Evolutionary conservation across 2,113 vertebrate species (phyloP).

Genomic region (Lasiurus borealis): DNA sequence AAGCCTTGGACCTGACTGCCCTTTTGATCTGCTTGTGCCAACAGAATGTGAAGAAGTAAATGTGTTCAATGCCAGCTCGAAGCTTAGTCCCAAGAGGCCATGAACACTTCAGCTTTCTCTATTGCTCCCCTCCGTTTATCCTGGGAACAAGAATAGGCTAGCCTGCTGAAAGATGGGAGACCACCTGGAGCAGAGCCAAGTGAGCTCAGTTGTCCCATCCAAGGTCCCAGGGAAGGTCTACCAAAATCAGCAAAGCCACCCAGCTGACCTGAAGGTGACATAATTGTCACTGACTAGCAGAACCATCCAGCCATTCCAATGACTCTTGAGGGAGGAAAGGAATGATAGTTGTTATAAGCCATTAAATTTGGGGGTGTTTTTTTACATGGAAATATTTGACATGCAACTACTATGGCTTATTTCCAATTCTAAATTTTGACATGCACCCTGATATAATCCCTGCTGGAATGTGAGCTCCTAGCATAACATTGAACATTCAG

Average conservation of each 20-base stretch:
- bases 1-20: background rate
- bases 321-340: background rate
- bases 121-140: background rate
- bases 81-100: background rate
- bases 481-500: background rate
- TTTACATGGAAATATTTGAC: background rate
- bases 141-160: background rate
- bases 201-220: background rate
- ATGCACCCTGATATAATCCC: background rate
- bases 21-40: background rate
- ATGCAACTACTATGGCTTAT: background rate
- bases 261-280: background rate
- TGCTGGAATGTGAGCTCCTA: background rate
- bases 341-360: background rate
- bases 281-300: background rate
- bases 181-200: background rate
- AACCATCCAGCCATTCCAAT: background rate
- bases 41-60: background rate
- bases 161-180: background rate
- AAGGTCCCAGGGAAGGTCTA: background rate
- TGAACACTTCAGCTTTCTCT: background rate
- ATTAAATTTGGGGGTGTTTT: background rate
- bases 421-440: background rate
- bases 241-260: background rate
- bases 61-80: background rate